A percentile compares a stretch with the other conserved stretches of the same genome.
Evolutionary conservation across 2,797 vertebrate species (phyloP).

Genomic region (Argentina silus): DNA sequence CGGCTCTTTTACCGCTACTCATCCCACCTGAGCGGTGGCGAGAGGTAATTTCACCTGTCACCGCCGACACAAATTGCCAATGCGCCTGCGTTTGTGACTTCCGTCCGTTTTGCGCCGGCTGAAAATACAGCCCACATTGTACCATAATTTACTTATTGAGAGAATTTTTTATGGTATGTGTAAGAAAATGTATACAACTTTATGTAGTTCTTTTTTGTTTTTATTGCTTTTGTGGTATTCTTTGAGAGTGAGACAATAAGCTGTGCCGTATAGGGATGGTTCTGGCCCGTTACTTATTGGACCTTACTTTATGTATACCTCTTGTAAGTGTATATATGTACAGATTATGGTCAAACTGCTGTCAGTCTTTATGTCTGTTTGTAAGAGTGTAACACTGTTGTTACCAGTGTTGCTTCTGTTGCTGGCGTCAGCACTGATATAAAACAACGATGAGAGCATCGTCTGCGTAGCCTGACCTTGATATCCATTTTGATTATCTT

Average conservation of each 20-base stretch:
- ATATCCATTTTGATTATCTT: background rate
- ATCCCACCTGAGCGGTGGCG: too few relatives aligned
- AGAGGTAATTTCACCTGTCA: too few relatives aligned
- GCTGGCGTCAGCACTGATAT: background rate
- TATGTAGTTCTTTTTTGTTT: background rate
- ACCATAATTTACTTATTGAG: background rate
- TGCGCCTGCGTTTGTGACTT: too few relatives aligned
- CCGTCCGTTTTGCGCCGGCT: too few relatives aligned
- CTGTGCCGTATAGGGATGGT: background rate
- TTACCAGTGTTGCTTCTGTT: constrained; percentile 7
- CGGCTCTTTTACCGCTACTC: too few relatives aligned
- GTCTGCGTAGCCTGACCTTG: background rate
- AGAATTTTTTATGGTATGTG: background rate
- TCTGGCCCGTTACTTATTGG: background rate
- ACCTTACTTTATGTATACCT: background rate
- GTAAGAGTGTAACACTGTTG: constrained; percentile 15
- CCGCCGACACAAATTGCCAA: too few relatives aligned
- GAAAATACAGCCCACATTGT: background rate
- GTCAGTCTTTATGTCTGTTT: constrained; percentile 15
- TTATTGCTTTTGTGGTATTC: constrained; percentile 8
- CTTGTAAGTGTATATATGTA: constrained; percentile 18
- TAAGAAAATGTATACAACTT: background rate
- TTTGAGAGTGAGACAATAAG: background rate
- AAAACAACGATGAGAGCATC: background rate
- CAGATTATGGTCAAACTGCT: background rate